Percentiles rank a stretch among this genome's conserved stretches.
These are phyloP conservation scores for Thera obeliscata DNA, from an alignment of 2,888 invertebrate species.

Conservation along the genomic window DNA sequence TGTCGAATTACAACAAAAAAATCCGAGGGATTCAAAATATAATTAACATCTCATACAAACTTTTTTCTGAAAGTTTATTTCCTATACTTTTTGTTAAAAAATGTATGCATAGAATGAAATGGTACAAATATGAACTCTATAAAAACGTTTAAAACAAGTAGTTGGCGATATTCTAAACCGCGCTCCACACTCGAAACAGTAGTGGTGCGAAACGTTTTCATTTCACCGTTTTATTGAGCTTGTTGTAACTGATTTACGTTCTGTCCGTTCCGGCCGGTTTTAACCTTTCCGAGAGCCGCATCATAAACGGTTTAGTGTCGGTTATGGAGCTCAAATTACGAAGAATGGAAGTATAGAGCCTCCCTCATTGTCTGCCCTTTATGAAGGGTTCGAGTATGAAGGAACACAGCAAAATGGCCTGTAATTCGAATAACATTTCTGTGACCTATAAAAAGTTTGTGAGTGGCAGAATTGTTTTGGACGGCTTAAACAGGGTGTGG, in stretches of 20 bases:
- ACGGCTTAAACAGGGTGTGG: conserved; percentile 45
- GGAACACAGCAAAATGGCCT: conserved; percentile 73
- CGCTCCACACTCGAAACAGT: conserved; percentile 49
- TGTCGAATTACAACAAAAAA: no score
- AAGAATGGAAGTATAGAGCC: conserved; percentile 71
- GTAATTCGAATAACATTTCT: conserved; percentile 77
- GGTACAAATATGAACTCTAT: conserved; percentile 12
- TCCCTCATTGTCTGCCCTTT: conserved; percentile 77
- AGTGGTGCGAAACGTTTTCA: conserved; percentile 58
- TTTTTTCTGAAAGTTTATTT: no score
- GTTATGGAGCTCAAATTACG: conserved; percentile 78
- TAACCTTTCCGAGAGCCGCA: conserved; percentile 77
- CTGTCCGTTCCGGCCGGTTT: conserved; percentile 69
- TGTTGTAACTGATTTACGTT: conserved; percentile 69
- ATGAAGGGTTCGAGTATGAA: conserved; percentile 74
- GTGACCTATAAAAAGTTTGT: conserved; percentile 72
- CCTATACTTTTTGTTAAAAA: background rate
- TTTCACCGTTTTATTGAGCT: conserved; percentile 63
- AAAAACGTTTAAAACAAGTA: conserved; percentile 40
- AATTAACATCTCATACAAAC: no score
- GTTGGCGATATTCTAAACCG: conserved; percentile 45
- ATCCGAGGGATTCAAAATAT: no score
- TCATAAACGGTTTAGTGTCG: conserved; percentile 80
- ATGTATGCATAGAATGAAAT: background rate
- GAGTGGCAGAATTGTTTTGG: conserved; percentile 63